Base-by-base conservation (phyloP, 2,797 vertebrate genomes). In the Cryptoprocta ferox region DNA sequence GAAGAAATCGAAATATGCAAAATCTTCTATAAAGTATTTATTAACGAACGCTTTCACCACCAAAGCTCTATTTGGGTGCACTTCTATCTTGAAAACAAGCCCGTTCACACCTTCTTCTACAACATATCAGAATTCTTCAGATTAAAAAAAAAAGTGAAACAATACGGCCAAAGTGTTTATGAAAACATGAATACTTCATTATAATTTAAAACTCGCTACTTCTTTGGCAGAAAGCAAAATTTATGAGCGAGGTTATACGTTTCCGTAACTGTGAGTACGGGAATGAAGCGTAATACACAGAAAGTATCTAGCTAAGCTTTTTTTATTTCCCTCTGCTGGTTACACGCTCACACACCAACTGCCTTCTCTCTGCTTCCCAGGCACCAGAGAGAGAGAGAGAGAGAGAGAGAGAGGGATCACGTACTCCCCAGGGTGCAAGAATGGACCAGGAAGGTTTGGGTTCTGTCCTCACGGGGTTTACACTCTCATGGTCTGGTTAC, bases 1-100 rank as follows among this genome's bases (percentile, higher is more conserved):
- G 76, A 89, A 83, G 32, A 87, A 93, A 92, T 82, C 24, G 21
- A 45, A 96, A 53, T 8, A 92, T 18, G 87, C 32, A 88, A 82
- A 89, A 89, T 59, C 63, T 59, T 76, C 61, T 76, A 35, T 13
- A 24, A 76, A 76, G 59, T 66, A 80, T 59, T 24, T 59, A 59
- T 14, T 73, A 70, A 45, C n/a, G n/a, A 84, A 73, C 4, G 5
- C 15, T 79, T 91, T 80, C 24, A 14, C 85, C 24, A 26, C 68
- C 2, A 39, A 13, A 66, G 35, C 56, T 66, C 37, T 59, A 39
- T 70, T 37, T 82, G 28, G 10, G 81, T 59, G 83, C 10, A 39
- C 26, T 68, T 78, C 37, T 32, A 61, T 15, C 11, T 21, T 65
- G 28, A 91, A 82, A 73, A 53, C 11, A 28, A 82, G 48, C n/a